These are phyloP conservation scores for Scylla paramamosain DNA, from an alignment of 1,140 invertebrate genomes.

Conservation along the genomic window DNA sequence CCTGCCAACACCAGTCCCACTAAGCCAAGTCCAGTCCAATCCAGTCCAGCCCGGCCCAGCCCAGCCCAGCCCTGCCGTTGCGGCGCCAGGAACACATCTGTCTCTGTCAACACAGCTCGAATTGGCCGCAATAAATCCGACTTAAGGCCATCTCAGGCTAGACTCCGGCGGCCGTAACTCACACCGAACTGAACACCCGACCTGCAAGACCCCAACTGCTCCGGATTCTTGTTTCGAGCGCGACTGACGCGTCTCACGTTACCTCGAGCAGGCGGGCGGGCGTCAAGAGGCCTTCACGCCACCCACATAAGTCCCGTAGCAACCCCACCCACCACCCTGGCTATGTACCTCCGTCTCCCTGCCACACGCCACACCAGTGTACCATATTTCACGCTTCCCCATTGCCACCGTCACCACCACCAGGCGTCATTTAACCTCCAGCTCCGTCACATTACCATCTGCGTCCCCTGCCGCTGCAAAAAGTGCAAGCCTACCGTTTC, in stretches of 20 bases:
- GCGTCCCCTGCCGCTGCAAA: no score
- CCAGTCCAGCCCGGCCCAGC: background rate
- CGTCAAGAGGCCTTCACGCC: background rate
- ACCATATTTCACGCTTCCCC: background rate
- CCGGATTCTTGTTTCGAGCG: constrained; percentile 46
- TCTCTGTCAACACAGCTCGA: constrained; percentile 57
- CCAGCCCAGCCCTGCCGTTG: background rate
- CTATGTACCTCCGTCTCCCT: background rate
- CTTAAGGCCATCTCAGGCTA: constrained; percentile 57
- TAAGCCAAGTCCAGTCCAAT: background rate
- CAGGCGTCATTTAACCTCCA: background rate
- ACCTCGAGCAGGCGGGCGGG: background rate
- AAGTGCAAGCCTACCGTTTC: no score
- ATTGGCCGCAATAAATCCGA: constrained; percentile 65
- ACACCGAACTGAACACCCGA: constrained; percentile 66
- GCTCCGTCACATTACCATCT: no score
- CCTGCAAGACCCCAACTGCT: constrained; percentile 45
- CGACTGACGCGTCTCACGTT: background rate
- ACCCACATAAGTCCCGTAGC: background rate
- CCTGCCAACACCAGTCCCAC: no score
- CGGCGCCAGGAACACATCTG: constrained; percentile 57
- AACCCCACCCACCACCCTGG: background rate
- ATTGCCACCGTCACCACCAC: background rate
- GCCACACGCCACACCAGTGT: background rate
- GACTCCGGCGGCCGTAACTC: constrained; percentile 49